A percentile compares a stretch with the other conserved stretches of the same genome.
Conservation (phyloP, 2,888 invertebrate genomes). For the Drosophila birchii region DNA sequence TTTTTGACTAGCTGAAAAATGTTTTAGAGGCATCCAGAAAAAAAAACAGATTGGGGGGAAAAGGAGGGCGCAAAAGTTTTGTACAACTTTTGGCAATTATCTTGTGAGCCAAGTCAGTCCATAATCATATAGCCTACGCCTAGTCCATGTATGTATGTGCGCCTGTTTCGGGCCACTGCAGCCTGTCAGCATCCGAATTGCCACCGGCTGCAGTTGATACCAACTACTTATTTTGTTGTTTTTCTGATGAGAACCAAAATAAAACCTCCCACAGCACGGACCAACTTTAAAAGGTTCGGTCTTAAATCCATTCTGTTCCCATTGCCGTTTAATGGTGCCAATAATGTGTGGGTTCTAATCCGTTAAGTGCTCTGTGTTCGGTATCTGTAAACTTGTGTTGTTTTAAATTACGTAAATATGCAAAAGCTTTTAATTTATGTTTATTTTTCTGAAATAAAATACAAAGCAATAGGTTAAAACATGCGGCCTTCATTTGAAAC, state of each 20-base stretch:
- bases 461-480: not conserved
- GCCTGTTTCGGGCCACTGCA: slow-evolving; percentile 23
- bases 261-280: slow-evolving; percentile 1
- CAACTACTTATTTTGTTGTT: slow-evolving; percentile 36
- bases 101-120: slow-evolving; percentile 65
- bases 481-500: not conserved
- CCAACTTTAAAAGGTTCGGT: slow-evolving; percentile 22
- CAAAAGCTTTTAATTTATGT: slow-evolving; percentile 4
- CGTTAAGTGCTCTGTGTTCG: slow-evolving; percentile 62
- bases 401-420: slow-evolving; percentile 7
- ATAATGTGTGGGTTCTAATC: slow-evolving; percentile 61
- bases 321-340: slow-evolving; percentile 53
- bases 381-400: slow-evolving; percentile 10
- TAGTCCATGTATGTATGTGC: not conserved
- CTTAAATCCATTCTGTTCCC: slow-evolving; percentile 35
- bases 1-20: slow-evolving; percentile 75
- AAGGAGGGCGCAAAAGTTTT: slow-evolving; percentile 57
- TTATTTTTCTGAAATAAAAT: not conserved
- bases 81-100: slow-evolving; percentile 81
- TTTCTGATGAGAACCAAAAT: slow-evolving; percentile 38
- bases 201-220: slow-evolving; percentile 44
- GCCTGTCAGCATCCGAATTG: slow-evolving; percentile 54
- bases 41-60: slow-evolving; percentile 3
- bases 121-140: slow-evolving; percentile 42
- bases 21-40: slow-evolving; percentile 44